Evolutionary conservation across 92 coral and sea anemone genomes (phyloP).

Genomic region (Umimayanthus chanpuru): DNA sequence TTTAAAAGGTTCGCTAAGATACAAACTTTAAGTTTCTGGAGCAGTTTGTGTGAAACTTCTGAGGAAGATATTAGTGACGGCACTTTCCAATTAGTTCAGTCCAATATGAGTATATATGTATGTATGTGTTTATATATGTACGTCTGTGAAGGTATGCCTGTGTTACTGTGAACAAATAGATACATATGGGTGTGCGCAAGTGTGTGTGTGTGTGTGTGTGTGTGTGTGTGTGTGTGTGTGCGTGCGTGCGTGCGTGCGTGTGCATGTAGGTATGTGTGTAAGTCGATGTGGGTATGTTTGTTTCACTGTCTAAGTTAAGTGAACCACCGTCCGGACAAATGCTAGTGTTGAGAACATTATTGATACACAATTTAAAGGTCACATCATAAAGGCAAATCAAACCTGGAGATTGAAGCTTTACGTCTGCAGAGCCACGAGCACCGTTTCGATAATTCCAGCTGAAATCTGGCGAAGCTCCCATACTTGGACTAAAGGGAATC

Average conservation of each 20-base stretch:
- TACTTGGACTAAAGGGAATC: slow-evolving; percentile 42
- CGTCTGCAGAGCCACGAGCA: slow-evolving; percentile 28
- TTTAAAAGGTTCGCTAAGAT: no score
- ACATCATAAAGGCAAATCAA: not conserved
- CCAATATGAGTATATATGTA: no score
- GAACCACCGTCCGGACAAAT: not conserved
- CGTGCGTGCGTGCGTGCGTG: not conserved
- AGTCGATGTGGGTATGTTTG: not conserved
- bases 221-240: not conserved
- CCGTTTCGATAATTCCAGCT: slow-evolving; percentile 5
- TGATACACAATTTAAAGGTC: not conserved
- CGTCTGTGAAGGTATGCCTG: no score
- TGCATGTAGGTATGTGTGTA: not conserved
- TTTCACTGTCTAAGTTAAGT: not conserved
- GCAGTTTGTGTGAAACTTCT: no score
- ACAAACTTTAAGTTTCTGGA: no score
- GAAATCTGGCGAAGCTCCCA: slow-evolving; percentile 60
- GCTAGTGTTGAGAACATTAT: not conserved
- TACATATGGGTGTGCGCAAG: not conserved
- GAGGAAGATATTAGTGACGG: no score
- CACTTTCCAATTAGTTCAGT: no score
- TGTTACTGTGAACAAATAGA: no score
- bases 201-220: not conserved
- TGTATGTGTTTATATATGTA: no score
- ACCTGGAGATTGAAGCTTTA: slow-evolving; percentile 57